Evolutionary conservation across 2,888 invertebrate genomes (phyloP).

Genomic region (Synanthedon tipuliformis): DNA sequence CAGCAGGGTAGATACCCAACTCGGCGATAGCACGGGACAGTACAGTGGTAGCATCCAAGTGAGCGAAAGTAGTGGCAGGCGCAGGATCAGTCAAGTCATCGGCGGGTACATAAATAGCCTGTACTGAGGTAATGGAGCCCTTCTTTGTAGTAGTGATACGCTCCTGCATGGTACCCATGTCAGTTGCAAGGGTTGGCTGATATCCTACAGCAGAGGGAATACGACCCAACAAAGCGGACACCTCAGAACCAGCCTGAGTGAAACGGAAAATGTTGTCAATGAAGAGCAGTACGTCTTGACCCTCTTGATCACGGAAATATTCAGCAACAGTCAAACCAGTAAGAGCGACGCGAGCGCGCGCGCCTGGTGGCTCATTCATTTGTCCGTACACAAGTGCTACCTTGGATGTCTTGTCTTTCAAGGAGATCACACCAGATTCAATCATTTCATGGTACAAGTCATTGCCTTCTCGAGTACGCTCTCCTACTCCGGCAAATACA

Average conservation of each 20-base stretch:
- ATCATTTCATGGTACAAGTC: conserved; percentile 98
- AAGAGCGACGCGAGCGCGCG: conserved; percentile 92
- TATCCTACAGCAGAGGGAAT: conserved; percentile 97
- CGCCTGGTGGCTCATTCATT: conserved; percentile 98
- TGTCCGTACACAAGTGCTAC: conserved; percentile 95
- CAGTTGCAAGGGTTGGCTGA: conserved; percentile 94
- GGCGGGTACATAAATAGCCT: conserved; percentile 95
- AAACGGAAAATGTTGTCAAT: conserved; percentile 98
- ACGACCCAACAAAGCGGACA: conserved; percentile 93
- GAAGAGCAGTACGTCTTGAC: conserved; percentile 94
- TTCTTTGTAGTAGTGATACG: conserved; percentile 94
- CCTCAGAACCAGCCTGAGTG: conserved; percentile 91
- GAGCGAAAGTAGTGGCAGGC: conserved; percentile 95
- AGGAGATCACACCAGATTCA: conserved; percentile 90
- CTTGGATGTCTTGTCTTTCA: conserved; percentile 91
- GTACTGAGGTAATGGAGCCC: conserved; percentile 94
- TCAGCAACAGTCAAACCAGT: conserved; percentile 95
- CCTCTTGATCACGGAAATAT: conserved; percentile 94
- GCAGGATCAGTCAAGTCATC: conserved; percentile 97
- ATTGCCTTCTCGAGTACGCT: conserved; percentile 95
- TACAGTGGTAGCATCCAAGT: conserved; percentile 96
- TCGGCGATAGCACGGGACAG: conserved; percentile 93
- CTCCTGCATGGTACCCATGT: conserved; percentile 99
- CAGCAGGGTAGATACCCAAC: conserved; percentile 93
- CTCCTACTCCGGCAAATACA: conserved; percentile 95